These are phyloP conservation scores for Microtus montanus DNA, from an alignment of 2,113 vertebrate species.

Conservation along the genomic window DNA sequence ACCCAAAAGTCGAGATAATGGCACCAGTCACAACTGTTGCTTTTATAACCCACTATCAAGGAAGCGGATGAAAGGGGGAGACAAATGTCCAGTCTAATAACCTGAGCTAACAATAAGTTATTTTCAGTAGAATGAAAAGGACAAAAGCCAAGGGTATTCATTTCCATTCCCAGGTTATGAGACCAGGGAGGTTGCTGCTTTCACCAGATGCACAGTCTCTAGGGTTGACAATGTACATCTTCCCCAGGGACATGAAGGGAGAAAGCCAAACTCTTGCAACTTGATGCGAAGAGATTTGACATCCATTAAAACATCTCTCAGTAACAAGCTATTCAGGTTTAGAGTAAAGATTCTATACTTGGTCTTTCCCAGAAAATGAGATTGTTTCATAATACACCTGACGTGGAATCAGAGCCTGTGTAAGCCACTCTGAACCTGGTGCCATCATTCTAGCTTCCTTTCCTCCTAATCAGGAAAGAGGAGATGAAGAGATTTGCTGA, in stretches of 20 bases:
- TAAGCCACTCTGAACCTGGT: constrained; percentile 46
- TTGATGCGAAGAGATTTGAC: constrained; percentile 76
- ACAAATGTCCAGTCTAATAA: constrained; percentile 56
- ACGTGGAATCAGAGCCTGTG: constrained; percentile 60
- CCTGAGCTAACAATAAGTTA: constrained; percentile 63
- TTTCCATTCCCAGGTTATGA: constrained; percentile 73
- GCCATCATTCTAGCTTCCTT: constrained; percentile 64
- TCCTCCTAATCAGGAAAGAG: constrained; percentile 53
- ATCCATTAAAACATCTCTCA: constrained; percentile 75
- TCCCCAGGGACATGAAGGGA: constrained; percentile 65
- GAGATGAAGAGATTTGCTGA: constrained; percentile 41
- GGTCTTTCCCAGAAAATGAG: constrained; percentile 67
- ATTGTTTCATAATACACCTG: constrained; percentile 63
- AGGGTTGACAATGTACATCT: constrained; percentile 65
- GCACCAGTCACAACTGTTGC: constrained; percentile 36
- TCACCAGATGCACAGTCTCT: constrained; percentile 73
- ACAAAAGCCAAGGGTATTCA: constrained; percentile 80
- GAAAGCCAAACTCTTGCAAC: constrained; percentile 79
- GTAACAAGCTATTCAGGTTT: constrained; percentile 71
- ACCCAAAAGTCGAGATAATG: constrained; percentile 51
- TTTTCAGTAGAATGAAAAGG: constrained; percentile 71
- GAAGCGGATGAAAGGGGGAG: constrained; percentile 68
- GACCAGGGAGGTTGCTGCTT: constrained; percentile 58
- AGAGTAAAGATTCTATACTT: constrained; percentile 65
- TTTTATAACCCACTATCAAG: constrained; percentile 65